These are phyloP conservation scores for Lydus trimaculatus DNA, from an alignment of 2,888 invertebrate species.

Conservation along the genomic window DNA sequence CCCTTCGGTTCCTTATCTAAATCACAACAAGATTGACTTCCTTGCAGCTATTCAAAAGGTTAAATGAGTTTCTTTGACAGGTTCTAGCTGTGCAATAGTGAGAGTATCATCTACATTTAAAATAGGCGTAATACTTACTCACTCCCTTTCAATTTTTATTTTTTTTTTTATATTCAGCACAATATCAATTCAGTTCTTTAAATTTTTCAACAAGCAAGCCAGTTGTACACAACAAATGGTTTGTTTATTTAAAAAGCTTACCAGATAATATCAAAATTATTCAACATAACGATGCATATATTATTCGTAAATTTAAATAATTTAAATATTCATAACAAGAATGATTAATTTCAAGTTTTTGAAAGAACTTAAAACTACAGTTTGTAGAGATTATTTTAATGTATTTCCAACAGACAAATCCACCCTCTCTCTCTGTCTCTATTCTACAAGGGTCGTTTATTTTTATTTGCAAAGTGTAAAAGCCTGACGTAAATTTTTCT, in stretches of 20 bases:
- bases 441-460: background rate
- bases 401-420: constrained; percentile 9
- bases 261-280: constrained; percentile 18
- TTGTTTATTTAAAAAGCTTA: constrained; percentile 31
- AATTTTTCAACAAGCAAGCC: too few species aligned
- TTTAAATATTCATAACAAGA: constrained; percentile 40
- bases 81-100: constrained; percentile 41
- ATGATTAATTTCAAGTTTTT: constrained; percentile 35
- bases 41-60: constrained; percentile 49
- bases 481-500: constrained; percentile 39
- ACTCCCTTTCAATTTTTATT: too few species aligned
- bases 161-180: too few species aligned
- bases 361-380: constrained; percentile 35
- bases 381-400: constrained; percentile 41
- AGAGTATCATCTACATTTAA: constrained; percentile 42
- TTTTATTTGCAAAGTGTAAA: background rate
- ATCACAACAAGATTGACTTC: constrained; percentile 51
- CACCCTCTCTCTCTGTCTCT: background rate
- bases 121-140: background rate
- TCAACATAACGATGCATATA: constrained; percentile 24
- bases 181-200: too few species aligned
- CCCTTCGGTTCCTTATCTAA: constrained; percentile 52
- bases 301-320: constrained; percentile 37
- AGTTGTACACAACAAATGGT: constrained; percentile 18
- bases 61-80: constrained; percentile 52